These are phyloP conservation scores for Saturnia japonica DNA, from an alignment of 2,888 invertebrate species.

Conservation along the genomic window DNA sequence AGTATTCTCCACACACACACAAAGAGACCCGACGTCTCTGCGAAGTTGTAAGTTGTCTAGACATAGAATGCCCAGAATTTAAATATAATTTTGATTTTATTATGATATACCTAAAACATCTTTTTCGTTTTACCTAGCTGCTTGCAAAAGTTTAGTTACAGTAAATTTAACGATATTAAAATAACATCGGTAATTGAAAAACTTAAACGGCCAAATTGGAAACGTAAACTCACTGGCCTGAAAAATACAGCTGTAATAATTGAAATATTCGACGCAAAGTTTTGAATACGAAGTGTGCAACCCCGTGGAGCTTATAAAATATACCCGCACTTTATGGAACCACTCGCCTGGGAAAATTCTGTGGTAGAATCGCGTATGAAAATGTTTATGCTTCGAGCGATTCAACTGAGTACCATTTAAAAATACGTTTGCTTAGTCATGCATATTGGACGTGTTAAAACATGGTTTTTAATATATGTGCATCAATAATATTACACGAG, in stretches of 20 bases:
- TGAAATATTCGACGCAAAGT: conserved; percentile 34
- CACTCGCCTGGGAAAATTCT: conserved; percentile 50
- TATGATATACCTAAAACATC: too few relatives aligned
- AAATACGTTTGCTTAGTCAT: conserved; percentile 34
- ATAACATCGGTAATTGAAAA: background rate
- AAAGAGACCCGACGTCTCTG: too few relatives aligned
- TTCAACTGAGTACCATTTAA: conserved; percentile 46
- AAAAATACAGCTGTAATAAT: conserved; percentile 37
- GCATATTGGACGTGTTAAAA: background rate
- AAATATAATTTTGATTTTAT: background rate
- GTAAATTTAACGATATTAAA: background rate
- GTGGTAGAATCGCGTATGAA: conserved; percentile 49
- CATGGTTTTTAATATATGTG: background rate
- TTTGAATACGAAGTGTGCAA: conserved; percentile 42
- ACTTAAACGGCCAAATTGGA: conserved; percentile 8
- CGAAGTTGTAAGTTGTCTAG: too few relatives aligned
- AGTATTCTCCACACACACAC: too few relatives aligned
- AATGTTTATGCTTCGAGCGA: conserved; percentile 53
- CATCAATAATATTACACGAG: background rate
- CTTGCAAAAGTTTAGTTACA: background rate
- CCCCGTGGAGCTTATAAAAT: conserved; percentile 50
- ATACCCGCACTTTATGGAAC: conserved; percentile 51
- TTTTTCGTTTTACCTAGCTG: background rate
- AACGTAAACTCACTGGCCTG: conserved; percentile 16
- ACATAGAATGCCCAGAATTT: background rate